Evolutionary conservation across 2,888 invertebrate species (phyloP).

Genomic region (Scaptomyza caliginosa): DNA sequence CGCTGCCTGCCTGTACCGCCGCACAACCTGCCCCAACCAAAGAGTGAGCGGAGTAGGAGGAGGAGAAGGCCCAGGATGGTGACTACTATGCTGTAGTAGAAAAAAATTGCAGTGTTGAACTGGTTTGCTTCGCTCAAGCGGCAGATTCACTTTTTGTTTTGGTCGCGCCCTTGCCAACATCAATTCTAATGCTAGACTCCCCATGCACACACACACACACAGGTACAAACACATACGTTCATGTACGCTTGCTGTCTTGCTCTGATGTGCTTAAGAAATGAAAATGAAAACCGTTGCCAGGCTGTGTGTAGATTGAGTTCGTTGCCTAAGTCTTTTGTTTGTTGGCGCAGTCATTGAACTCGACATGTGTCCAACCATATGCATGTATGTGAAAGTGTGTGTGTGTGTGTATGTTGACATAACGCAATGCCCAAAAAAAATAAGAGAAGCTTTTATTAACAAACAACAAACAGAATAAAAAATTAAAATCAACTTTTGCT

Average conservation of each 20-base stretch:
- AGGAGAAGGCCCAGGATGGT: conserved; percentile 53
- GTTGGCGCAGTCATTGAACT: conserved; percentile 62
- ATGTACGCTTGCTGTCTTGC: conserved; percentile 8
- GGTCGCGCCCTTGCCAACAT: conserved; percentile 53
- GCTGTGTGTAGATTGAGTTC: conserved; percentile 55
- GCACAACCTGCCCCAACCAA: conserved; percentile 68
- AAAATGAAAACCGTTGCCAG: conserved; percentile 80
- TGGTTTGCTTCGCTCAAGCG: conserved; percentile 67
- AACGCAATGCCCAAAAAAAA: conserved; percentile 33
- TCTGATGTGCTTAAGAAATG: conserved; percentile 54
- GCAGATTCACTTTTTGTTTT: conserved; percentile 80
- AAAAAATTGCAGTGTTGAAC: conserved; percentile 55
- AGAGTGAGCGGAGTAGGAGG: not conserved
- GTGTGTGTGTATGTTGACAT: conserved; percentile 29
- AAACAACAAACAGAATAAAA: conserved; percentile 16
- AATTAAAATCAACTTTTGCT: conserved; percentile 23
- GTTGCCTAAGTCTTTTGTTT: conserved; percentile 78
- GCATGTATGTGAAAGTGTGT: not conserved
- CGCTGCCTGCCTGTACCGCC: conserved; percentile 45
- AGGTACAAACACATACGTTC: not conserved
- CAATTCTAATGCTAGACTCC: conserved; percentile 53
- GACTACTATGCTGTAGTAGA: conserved; percentile 2
- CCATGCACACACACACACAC: not conserved
- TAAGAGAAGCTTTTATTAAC: conserved; percentile 14
- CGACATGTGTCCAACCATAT: not conserved